These are phyloP conservation scores for Poeciliopsis gracilis DNA, from an alignment of 2,797 vertebrate genomes.

Conservation along the genomic window DNA sequence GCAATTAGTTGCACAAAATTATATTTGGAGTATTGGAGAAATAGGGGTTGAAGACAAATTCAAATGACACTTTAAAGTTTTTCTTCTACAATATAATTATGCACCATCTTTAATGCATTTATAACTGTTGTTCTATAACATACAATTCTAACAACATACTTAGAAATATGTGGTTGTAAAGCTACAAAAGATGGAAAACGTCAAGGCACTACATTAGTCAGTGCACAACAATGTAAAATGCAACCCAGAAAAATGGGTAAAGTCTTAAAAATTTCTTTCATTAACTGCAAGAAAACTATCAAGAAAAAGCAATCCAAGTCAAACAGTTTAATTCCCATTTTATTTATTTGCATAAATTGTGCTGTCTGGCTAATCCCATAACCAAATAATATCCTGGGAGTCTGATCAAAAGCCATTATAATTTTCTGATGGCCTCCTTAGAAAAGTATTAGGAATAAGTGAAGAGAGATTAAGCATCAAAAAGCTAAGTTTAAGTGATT, in stretches of 20 bases:
- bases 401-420: conserved; percentile 24
- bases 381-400: conserved; percentile 10
- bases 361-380: background rate
- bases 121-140: background rate
- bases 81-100: background rate
- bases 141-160: background rate
- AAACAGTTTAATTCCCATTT: background rate
- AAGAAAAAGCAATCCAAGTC: background rate
- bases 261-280: background rate
- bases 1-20: background rate
- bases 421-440: conserved; percentile 16
- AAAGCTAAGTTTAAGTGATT: conserved; percentile 57
- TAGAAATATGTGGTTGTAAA: background rate
- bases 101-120: background rate
- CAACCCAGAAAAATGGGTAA: background rate
- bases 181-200: background rate
- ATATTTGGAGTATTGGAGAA: background rate
- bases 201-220: background rate
- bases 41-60: background rate
- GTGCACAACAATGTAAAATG: background rate
- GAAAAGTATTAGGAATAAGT: conserved; percentile 21
- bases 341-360: background rate
- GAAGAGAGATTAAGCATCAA: background rate
- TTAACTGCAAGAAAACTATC: background rate
- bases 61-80: background rate